Percentiles rank a stretch among this genome's conserved stretches.
Evolutionary conservation across 1,140 invertebrate species (phyloP).

Genomic region (Globodera rostochiensis): DNA sequence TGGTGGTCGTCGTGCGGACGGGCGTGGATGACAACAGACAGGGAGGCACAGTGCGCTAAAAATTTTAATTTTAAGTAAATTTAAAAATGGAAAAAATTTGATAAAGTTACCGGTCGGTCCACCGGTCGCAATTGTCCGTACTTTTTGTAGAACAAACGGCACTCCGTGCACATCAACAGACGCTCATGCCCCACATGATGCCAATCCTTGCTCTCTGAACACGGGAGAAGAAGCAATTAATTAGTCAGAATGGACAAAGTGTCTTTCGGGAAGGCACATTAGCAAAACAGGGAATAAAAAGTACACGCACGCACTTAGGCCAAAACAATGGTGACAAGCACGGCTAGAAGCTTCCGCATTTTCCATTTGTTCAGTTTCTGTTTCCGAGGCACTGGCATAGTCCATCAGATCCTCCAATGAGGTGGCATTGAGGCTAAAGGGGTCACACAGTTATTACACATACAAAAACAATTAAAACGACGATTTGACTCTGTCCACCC

Average conservation of each 20-base stretch:
- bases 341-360: slow-evolving; percentile 76
- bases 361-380: slow-evolving; percentile 86
- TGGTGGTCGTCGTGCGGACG: slow-evolving; percentile 4
- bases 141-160: slow-evolving; percentile 80
- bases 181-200: slow-evolving; percentile 79
- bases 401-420: slow-evolving; percentile 51
- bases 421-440: neutral
- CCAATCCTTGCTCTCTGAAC: slow-evolving; percentile 75
- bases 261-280: neutral
- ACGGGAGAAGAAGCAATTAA: slow-evolving; percentile 15
- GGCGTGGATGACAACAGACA: slow-evolving; percentile 27
- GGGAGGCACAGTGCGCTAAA: slow-evolving; percentile 33
- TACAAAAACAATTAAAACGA: too few relatives aligned
- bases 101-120: slow-evolving; percentile 55
- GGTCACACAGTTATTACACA: neutral
- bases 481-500: too few relatives aligned
- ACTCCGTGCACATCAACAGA: slow-evolving; percentile 78
- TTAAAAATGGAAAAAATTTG: neutral
- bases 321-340: slow-evolving; percentile 72
- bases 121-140: slow-evolving; percentile 77
- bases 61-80: neutral
- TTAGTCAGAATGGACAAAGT: neutral
- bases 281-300: neutral
- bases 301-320: slow-evolving; percentile 70
- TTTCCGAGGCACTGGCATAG: slow-evolving; percentile 72